Evolutionary conservation across 2,797 vertebrate species (phyloP).

Genomic region (Sitta carolinensis): DNA sequence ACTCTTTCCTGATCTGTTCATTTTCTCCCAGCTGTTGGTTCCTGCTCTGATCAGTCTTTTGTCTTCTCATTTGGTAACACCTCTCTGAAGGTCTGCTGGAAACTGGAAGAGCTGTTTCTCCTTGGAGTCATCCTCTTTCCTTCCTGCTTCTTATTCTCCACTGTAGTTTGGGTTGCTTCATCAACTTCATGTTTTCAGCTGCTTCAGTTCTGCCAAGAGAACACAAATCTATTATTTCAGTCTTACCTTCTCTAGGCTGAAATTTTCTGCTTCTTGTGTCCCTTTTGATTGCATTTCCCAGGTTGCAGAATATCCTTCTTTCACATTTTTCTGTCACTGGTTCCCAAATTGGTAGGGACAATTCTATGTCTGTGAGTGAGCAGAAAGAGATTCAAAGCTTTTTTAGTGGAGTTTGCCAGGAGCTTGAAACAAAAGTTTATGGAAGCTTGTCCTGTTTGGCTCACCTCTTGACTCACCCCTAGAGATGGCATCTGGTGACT

Average conservation of each 20-base stretch:
- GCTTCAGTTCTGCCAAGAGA: background rate
- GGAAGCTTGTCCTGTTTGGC: background rate
- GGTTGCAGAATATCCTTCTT: background rate
- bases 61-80: background rate
- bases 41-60: constrained; percentile 9
- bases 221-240: background rate
- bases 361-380: background rate
- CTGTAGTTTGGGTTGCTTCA: background rate
- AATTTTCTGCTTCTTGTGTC: background rate
- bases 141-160: background rate
- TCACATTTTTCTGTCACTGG: background rate
- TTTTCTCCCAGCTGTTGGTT: constrained; percentile 54
- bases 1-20: background rate
- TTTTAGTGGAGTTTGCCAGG: background rate
- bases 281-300: background rate
- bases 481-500: background rate
- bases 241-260: background rate
- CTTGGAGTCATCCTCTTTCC: background rate
- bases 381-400: background rate
- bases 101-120: background rate
- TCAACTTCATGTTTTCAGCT: background rate
- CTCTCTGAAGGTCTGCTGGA: background rate
- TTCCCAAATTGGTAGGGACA: background rate
- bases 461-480: background rate
- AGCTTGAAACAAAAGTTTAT: background rate